A percentile compares a stretch with the other conserved stretches of the same genome.
These are phyloP conservation scores for Dermochelys coriacea DNA, from an alignment of 2,797 vertebrate genomes.

Conservation along the genomic window DNA sequence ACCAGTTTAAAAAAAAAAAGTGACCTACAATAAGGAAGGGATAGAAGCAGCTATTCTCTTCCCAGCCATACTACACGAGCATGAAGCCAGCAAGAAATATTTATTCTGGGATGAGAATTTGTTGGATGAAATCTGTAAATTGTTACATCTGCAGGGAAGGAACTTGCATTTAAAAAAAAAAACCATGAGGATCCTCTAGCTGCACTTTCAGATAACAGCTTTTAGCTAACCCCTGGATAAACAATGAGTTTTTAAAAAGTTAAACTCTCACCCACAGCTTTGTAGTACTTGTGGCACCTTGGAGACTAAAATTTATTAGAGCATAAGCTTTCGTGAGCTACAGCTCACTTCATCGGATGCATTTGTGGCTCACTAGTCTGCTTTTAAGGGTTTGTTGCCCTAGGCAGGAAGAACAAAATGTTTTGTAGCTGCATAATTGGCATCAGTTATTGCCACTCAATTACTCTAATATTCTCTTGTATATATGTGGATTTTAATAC, in stretches of 20 bases:
- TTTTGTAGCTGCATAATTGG: neutral
- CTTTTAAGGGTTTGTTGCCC: neutral
- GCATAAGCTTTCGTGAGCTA: no score
- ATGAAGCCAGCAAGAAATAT: neutral
- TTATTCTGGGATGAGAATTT: neutral
- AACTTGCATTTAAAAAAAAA: neutral
- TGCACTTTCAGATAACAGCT: neutral
- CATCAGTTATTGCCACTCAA: neutral
- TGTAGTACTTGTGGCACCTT: no score
- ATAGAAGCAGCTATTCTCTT: neutral
- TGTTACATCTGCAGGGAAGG: neutral
- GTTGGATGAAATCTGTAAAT: neutral
- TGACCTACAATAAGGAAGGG: neutral
- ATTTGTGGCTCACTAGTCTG: neutral
- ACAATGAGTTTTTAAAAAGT: neutral
- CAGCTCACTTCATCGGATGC: no score
- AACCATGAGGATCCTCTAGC: neutral
- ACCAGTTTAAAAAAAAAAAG: neutral
- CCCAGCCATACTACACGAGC: neutral
- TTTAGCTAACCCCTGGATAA: neutral
- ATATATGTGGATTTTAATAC: neutral
- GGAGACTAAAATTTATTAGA: no score
- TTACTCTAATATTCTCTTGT: neutral
- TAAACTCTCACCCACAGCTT: neutral
- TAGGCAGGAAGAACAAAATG: accelerated